Percentiles rank a stretch among this genome's conserved stretches.
Evolutionary conservation across 2,888 invertebrate genomes (phyloP).

Genomic region (Drosophila prolongata): DNA sequence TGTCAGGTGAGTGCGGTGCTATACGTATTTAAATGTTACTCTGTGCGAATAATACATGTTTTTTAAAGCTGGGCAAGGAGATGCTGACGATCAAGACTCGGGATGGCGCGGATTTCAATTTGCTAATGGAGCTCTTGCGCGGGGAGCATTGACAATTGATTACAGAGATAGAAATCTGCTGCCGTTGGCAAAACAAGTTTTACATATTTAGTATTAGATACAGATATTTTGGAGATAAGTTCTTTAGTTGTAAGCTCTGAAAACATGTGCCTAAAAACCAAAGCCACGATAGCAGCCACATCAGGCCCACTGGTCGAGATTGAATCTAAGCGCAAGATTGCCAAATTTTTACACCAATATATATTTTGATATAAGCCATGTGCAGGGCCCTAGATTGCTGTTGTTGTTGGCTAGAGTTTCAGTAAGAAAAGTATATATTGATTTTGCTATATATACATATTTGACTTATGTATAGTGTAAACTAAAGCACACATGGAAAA

Average conservation of each 20-base stretch:
- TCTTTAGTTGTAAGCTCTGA: constrained; percentile 73
- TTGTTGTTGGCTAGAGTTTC: constrained; percentile 41
- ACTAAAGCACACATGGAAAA: constrained; percentile 80
- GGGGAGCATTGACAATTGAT: constrained; percentile 91
- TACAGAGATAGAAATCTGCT: constrained; percentile 12
- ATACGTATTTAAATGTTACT: background rate
- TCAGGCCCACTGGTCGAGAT: constrained; percentile 34
- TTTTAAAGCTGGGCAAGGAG: constrained; percentile 93
- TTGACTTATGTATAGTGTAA: constrained; percentile 67
- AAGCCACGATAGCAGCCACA: constrained; percentile 45
- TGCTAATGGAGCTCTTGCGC: constrained; percentile 96
- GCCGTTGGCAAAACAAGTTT: constrained; percentile 53
- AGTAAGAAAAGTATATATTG: constrained; percentile 69
- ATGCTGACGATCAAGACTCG: constrained; percentile 94
- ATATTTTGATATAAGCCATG: constrained; percentile 36
- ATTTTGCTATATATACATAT: constrained; percentile 75
- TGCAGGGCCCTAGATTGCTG: constrained; percentile 7
- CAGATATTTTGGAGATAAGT: constrained; percentile 64
- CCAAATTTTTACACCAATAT: constrained; percentile 59
- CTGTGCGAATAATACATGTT: background rate
- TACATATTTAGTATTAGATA: constrained; percentile 72
- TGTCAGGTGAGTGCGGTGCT: constrained; percentile 89
- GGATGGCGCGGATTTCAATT: constrained; percentile 96
- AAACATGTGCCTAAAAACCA: constrained; percentile 79
- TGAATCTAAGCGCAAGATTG: constrained; percentile 45